Percentiles rank a stretch among this genome's conserved stretches.
These are phyloP conservation scores for Cabera pusaria DNA, from an alignment of 2,888 invertebrate species.

Conservation along the genomic window DNA sequence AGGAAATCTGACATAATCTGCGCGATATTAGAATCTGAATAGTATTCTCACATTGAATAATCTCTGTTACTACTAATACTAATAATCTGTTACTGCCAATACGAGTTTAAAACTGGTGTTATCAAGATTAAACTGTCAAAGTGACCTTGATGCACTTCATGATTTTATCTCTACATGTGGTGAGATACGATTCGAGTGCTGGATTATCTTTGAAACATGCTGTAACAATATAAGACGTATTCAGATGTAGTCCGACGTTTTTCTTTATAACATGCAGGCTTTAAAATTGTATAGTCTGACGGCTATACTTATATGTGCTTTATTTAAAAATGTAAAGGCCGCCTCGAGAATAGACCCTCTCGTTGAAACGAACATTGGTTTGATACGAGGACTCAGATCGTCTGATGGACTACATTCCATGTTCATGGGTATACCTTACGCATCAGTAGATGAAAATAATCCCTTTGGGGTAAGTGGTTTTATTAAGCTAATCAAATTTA, in stretches of 20 bases:
- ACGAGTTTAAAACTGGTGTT: no score
- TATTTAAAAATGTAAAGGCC: no score
- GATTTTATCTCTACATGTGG: not conserved
- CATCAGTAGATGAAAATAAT: conserved; percentile 43
- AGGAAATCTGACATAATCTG: no score
- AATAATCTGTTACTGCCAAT: no score
- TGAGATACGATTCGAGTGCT: not conserved
- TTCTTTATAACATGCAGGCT: no score
- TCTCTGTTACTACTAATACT: no score
- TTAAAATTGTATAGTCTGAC: no score
- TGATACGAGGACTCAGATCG: conserved; percentile 49
- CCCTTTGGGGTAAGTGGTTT: conserved; percentile 59
- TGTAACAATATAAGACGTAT: not conserved
- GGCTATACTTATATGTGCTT: no score
- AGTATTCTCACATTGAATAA: no score
- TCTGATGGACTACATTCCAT: conserved; percentile 52
- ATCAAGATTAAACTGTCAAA: not conserved
- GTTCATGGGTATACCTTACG: conserved; percentile 63
- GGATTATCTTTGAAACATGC: not conserved
- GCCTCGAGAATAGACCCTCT: not conserved
- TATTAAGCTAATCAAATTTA: no score
- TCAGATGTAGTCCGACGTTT: no score
- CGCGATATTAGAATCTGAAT: no score
- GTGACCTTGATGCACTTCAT: not conserved
- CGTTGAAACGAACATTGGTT: conserved; percentile 8